Evolutionary conservation across 2,113 vertebrate species (phyloP), one percentile per base, ranked within the genome.

Genomic region (Rhinoderma darwinii): DNA sequence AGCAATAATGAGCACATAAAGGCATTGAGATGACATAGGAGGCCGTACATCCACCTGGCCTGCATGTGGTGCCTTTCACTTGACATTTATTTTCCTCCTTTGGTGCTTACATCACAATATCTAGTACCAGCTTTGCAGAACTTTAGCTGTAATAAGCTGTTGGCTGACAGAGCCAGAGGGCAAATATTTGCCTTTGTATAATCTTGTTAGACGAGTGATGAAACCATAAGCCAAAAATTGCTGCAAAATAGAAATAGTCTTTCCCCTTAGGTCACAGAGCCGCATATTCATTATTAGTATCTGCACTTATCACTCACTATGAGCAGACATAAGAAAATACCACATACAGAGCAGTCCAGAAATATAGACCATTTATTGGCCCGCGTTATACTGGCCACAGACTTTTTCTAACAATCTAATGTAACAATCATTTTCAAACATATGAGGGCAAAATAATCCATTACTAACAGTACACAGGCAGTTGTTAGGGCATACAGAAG

Each of bases 171-270:
- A 27, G 30, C 76, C 43, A 25, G 56, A 81, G 54, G 35, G 50
- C 54, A 81, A 63, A 81, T 81, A 81, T 61, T 80, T 59, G n/a
- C 32, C 39, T 30, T 35, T 41, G 18, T 27, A 41, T 81, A 37
- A 63, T 81, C 56, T 43, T 59, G 78, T 43, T 63, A 27, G 14
- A 25, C 8, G 22, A 81, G 37, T 63, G 78, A 63, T 81, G 37
- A 41, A 81, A 63, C 78, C 32, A 30, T 41, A 81, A 63, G 20
- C 78, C 15, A 41, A 63, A 63, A n/a, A 63, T 10, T 61, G 54
- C 54, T 18, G 8, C 20, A 37, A 47, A 44, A 44, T 41, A 80
- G 3, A 44, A 51, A 5, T 25, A 22, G 7, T 27, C 15, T 78
- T 37, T 78, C 15, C 44, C 25, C 14, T 2, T 27, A 10, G 1